These are phyloP conservation scores for Magallana gigas DNA, from an alignment of 1,140 invertebrate genomes.

Conservation along the genomic window DNA sequence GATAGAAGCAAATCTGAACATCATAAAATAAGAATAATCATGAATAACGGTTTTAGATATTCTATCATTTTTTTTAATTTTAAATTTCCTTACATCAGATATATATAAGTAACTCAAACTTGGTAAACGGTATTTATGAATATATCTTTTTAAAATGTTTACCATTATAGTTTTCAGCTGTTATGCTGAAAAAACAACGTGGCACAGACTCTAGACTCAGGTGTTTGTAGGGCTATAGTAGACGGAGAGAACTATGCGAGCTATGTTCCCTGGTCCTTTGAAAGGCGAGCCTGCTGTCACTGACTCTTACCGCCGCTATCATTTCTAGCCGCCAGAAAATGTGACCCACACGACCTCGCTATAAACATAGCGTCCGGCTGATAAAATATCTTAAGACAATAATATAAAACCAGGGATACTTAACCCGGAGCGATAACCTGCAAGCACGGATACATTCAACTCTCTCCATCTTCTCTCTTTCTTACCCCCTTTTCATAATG, in stretches of 20 bases:
- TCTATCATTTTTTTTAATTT: no score
- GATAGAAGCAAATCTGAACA: no score
- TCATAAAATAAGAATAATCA: no score
- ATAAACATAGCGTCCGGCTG: background rate
- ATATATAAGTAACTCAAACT: no score
- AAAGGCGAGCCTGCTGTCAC: background rate
- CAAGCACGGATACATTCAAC: background rate
- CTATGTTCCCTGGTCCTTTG: conserved; percentile 11
- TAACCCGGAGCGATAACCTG: conserved; percentile 10
- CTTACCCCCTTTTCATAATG: no score
- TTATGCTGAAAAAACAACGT: no score
- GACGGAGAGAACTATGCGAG: background rate
- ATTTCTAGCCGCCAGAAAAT: background rate
- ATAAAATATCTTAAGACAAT: conserved; percentile 32
- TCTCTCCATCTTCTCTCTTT: background rate
- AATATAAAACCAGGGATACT: conserved; percentile 30
- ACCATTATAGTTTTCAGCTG: no score
- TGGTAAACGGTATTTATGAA: no score
- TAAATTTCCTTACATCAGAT: no score
- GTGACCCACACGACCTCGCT: conserved; percentile 23
- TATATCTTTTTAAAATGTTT: no score
- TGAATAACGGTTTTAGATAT: no score
- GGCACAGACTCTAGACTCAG: background rate
- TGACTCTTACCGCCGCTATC: conserved; percentile 13
- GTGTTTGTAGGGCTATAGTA: background rate